Evolutionary conservation across 2,888 invertebrate genomes (phyloP).

Genomic region (Petrolisthes manimaculis): DNA sequence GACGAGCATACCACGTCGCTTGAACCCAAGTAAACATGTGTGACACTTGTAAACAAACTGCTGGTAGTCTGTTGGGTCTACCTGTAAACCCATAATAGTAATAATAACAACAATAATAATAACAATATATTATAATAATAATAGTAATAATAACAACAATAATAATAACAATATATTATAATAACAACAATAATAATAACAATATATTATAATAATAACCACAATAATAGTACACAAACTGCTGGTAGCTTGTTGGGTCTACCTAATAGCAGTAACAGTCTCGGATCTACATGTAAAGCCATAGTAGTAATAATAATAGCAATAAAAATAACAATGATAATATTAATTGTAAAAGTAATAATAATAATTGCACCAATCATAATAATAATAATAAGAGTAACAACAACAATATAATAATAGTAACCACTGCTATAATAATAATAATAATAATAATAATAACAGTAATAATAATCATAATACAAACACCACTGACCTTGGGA

Average conservation of each 20-base stretch:
- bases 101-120: neutral
- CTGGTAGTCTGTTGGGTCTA: constrained; percentile 77
- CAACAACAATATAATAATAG: too few relatives aligned
- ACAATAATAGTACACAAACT: constrained; percentile 81
- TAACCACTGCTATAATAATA: constrained; percentile 77
- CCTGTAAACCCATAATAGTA: constrained; percentile 66
- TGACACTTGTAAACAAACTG: constrained; percentile 83
- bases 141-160: neutral
- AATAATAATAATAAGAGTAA: too few relatives aligned
- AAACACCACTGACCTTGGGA: constrained; percentile 36
- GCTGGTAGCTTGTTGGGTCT: constrained; percentile 77
- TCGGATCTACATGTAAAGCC: too few relatives aligned
- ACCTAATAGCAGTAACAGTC: constrained; percentile 67
- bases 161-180: too few relatives aligned
- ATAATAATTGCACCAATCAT: neutral
- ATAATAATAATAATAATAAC: too few relatives aligned
- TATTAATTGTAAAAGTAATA: too few relatives aligned
- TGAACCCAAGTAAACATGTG: constrained; percentile 81
- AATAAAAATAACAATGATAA: too few relatives aligned
- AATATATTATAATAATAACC: too few relatives aligned
- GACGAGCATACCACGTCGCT: constrained; percentile 86
- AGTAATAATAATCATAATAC: too few relatives aligned
- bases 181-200: too few relatives aligned
- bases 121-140: too few relatives aligned
- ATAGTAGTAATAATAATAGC: too few relatives aligned